Conservation (phyloP, 2,797 vertebrate genomes). For the Bradypodion pumilum region DNA sequence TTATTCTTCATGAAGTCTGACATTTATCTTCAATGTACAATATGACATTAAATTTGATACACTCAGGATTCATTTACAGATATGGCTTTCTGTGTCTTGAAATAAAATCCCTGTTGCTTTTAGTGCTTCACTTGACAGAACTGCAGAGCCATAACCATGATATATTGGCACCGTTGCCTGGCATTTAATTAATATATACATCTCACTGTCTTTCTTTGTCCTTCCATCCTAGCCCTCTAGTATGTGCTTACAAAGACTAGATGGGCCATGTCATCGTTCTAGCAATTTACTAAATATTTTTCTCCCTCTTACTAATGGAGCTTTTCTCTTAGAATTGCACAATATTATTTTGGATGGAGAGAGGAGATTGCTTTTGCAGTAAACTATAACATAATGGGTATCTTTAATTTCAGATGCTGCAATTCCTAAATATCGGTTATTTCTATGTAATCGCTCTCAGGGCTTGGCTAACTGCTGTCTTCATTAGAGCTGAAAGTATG, state of each 20-base stretch:
- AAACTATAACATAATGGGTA: not conserved
- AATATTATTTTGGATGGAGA: not conserved
- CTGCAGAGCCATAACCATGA: slow-evolving; percentile 20
- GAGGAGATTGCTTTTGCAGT: not conserved
- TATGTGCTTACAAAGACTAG: not conserved
- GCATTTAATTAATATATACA: slow-evolving; percentile 15
- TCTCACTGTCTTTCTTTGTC: not conserved
- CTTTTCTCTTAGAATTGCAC: not conserved
- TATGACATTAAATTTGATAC: slow-evolving; percentile 33
- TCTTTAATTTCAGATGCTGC: too few relatives aligned
- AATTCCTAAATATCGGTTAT: not conserved
- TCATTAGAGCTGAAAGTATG: not conserved
- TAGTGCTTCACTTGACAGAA: slow-evolving; percentile 23
- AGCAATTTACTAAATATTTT: not conserved
- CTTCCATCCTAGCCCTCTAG: not conserved
- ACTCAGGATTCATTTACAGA: slow-evolving; percentile 18
- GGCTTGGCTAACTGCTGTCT: not conserved
- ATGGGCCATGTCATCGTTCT: not conserved
- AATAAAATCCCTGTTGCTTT: slow-evolving; percentile 19
- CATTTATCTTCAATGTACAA: slow-evolving; percentile 25
- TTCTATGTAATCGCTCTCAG: not conserved
- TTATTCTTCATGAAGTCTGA: slow-evolving; percentile 31
- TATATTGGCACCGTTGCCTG: not conserved
- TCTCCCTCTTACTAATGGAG: too few relatives aligned
- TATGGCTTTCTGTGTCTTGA: slow-evolving; percentile 12